These are phyloP conservation scores for rat (Rattus norvegicus) DNA, from an alignment of 2,113 vertebrate genomes.

Conservation along the genomic window DNA sequence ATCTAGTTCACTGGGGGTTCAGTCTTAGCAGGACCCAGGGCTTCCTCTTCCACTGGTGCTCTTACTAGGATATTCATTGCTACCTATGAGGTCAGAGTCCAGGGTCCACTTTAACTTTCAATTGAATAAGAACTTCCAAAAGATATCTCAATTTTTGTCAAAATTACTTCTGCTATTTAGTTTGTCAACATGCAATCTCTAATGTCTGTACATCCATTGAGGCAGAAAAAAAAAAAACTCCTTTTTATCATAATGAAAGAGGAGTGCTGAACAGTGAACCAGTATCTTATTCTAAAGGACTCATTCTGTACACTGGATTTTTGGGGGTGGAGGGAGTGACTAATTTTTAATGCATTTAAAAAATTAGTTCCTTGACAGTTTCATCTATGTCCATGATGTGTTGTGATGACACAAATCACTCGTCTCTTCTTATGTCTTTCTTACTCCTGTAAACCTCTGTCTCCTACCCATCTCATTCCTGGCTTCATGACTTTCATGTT, in stretches of 20 bases:
- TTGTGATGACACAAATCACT: neutral
- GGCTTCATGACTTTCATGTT: neutral
- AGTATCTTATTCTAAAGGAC: neutral
- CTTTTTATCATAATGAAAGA: neutral
- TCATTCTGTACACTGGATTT: slow-evolving; percentile 6
- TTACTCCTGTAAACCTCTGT: no score
- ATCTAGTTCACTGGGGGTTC: no score
- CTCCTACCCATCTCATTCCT: no score
- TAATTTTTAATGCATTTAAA: neutral
- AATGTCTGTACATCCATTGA: neutral
- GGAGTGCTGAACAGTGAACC: neutral
- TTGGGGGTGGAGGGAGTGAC: neutral
- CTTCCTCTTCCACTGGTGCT: no score
- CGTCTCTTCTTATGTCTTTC: neutral
- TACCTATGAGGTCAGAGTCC: no score
- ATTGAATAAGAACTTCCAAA: neutral
- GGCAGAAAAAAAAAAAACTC: neutral
- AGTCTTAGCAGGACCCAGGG: no score
- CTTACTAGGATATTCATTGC: no score
- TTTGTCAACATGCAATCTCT: neutral
- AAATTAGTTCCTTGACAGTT: neutral
- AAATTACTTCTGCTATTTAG: slow-evolving; percentile 24
- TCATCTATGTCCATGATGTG: neutral
- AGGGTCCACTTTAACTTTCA: neutral
- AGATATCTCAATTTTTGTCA: neutral